phyloP scores from a whole-genome alignment of 2,888 invertebrate genomes.

The Acanthosoma haemorrhoidale region DNA sequence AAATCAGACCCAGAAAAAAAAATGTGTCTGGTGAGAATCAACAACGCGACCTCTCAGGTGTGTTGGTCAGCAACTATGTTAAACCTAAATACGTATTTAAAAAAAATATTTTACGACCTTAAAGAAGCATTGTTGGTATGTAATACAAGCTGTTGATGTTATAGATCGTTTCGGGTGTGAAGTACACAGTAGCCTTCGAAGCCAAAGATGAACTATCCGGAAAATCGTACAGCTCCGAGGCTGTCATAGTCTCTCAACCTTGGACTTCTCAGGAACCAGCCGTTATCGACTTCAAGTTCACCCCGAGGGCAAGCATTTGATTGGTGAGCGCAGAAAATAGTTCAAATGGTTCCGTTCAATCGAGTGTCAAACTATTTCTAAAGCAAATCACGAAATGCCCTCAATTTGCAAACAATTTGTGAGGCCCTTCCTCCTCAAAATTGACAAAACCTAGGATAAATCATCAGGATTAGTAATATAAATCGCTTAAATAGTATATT shows the following conservation, averaged over 20 bases:
- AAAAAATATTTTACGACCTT: too few species aligned
- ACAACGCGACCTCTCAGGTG: not conserved
- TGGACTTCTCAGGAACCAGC: not conserved
- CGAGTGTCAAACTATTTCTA: too few species aligned
- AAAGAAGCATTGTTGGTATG: too few species aligned
- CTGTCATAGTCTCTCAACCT: not conserved
- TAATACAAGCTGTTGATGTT: not conserved
- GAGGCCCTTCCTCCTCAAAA: too few species aligned
- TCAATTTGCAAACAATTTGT: too few species aligned
- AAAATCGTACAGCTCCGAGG: not conserved
- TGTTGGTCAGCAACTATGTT: too few species aligned
- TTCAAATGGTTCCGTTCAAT: too few species aligned
- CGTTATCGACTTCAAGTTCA: not conserved
- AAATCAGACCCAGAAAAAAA: not conserved
- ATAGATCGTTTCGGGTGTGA: not conserved
- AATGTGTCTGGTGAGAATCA: not conserved
- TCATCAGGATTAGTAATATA: too few species aligned
- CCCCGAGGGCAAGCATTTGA: not conserved
- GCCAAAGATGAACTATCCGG: not conserved
- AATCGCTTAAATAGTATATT: too few species aligned
- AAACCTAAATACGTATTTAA: too few species aligned
- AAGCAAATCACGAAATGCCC: too few species aligned
- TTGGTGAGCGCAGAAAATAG: not conserved
- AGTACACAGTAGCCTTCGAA: not conserved
- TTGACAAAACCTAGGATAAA: too few species aligned